A percentile compares a stretch with the other conserved stretches of the same genome.
These are phyloP conservation scores for Campoletis raptor DNA, from an alignment of 2,888 invertebrate species.

Conservation along the genomic window DNA sequence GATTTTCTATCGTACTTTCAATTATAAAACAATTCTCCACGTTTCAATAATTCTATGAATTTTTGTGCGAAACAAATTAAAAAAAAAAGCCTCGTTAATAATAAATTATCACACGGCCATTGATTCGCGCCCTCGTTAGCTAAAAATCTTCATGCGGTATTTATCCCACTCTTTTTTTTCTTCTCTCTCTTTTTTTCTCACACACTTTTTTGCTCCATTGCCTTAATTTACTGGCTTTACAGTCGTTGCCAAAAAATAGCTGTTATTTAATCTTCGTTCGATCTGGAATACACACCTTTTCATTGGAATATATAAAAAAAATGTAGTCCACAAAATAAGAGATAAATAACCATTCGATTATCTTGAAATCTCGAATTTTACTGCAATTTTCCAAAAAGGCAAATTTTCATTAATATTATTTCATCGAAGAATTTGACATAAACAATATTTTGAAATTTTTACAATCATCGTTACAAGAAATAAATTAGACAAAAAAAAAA, in stretches of 20 bases:
- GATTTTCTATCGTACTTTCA: not conserved
- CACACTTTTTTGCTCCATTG: not conserved
- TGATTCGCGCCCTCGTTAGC: constrained; percentile 20
- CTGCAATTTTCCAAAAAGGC: not conserved
- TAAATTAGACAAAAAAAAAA: not conserved
- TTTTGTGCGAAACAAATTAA: not conserved
- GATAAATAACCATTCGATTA: not conserved
- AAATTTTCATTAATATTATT: not conserved
- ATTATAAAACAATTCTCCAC: not conserved
- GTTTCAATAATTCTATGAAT: not conserved
- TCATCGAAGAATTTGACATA: not conserved
- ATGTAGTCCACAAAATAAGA: not conserved
- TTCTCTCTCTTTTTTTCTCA: not conserved
- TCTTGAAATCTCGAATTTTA: not conserved
- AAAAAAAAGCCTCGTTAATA: constrained; percentile 35
- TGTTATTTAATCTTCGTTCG: not conserved
- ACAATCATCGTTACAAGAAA: no score
- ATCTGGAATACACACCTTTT: no score
- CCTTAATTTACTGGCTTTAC: constrained; percentile 5
- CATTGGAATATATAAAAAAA: not conserved
- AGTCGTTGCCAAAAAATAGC: constrained; percentile 3
- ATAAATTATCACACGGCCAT: constrained; percentile 58
- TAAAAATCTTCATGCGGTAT: constrained; percentile 18
- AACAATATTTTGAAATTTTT: not conserved
- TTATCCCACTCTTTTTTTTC: constrained; percentile 11